Base-by-base conservation (phyloP, 1,140 invertebrate species). In the Ganaspis sp. region DNA sequence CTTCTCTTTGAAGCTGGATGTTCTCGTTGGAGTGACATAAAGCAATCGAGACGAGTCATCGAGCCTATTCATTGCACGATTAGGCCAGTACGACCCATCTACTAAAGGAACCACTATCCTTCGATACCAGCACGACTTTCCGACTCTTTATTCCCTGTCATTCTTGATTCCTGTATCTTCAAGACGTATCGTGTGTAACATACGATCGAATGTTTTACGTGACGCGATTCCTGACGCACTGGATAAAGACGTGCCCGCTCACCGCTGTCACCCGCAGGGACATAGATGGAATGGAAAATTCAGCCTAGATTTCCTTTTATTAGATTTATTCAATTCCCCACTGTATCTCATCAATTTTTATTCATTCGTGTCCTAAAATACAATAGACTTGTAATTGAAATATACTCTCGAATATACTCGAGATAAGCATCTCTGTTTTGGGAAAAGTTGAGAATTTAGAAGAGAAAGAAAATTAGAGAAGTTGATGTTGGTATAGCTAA, bases 71-170 rank as follows among this genome's bases (percentile, higher is more conserved):
- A 64, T 64, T 64, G 23, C 26, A 64, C 58, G 58, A 64, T 64
- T 64, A 64, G 58, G 23, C 58, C 4, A 23, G 17, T 54, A 54
- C 53, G 21, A 23, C 9, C 23, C 58, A 64, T 64, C 58, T 64
- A 64, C 58, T 64, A 26, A 64, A 64, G 26, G 26, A 64, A 64
- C 58, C 58, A 64, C 58, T 29, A 34, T 64, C 23, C 21, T 29
- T 64, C 11, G n/a, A 29, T 64, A 64, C 58, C 23, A 64, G 58
- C 58, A 29, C 58, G n/a, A 29, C 58, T 64, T 64, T 64, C 15
- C 58, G 54, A 64, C 23, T 64, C 58, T 64, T 64, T 64, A 64
- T 64, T 64, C 58, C 58, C 58, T 64, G 58, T 64, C 58, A 64
- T 29, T 64, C 58, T 64, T 64, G 58, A 64, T 64, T 64, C 58